Evolutionary conservation across 1,140 invertebrate genomes (phyloP), one percentile per base, ranked within the genome.

Genomic region (Mactra quadrangularis): DNA sequence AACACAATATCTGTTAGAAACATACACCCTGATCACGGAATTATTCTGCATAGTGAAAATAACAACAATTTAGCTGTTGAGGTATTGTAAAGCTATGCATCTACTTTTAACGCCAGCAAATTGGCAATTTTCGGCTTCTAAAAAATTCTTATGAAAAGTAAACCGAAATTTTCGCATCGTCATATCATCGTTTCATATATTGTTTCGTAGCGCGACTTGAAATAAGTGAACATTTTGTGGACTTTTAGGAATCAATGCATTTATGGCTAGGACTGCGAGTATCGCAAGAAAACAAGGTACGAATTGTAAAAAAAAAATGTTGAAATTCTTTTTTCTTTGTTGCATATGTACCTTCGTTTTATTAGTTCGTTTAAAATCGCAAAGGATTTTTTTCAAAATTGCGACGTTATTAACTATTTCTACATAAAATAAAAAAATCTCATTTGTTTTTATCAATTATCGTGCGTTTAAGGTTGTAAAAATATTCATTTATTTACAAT

Each of bases 51-150:
- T 82, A 52, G 79, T 82, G 79, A 57, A 66, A 66, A 82, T 74
- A 62, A 74, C 79, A 45, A 75, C 79, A 82, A 75, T 64, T 66
- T 60, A 74, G 57, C 47, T 57, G 70, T 55, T 82, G 74, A 82
- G 79, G 79, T 82, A 82, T 74, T 82, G 68, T 72, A 74, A 82
- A 82, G 62, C 72, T 82, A 64, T 82, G 41, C 79, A 71, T 82
- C 79, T 74, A 50, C n/a, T 82, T 82, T 75, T 53, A 25, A 27
- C 59, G 62, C 78, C 22, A 25, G 50, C 71, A 78, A 78, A 78
- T 64, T 78, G n/a, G 60, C 35, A 38, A 66, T 68, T 53, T 66
- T 55, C 53, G 22, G 53, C 31, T 19, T 41, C 33, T 9, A n/a
- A n/a, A n/a, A 59, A 68, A 47, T 47, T 66, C 13, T 47, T 25